Conservation (phyloP, 1,140 invertebrate species). For the Dendrolimus punctatus region DNA sequence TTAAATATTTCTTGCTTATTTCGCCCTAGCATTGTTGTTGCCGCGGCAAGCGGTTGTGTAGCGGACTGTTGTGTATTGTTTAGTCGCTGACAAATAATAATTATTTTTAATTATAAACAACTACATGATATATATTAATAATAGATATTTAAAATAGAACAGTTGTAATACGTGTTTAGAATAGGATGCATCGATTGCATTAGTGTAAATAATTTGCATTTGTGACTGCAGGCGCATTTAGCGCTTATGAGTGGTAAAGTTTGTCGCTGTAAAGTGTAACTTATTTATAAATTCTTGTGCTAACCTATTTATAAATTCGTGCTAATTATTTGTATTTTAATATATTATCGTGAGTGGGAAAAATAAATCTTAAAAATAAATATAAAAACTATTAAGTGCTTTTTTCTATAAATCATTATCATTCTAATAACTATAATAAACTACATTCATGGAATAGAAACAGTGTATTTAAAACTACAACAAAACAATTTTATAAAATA, state of each 20-base stretch:
- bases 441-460: not conserved
- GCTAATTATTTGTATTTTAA: constrained; percentile 20
- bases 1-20: constrained; percentile 75
- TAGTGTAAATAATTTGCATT: constrained; percentile 63
- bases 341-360: constrained; percentile 22
- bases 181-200: constrained; percentile 45
- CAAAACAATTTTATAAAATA: not conserved
- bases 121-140: constrained; percentile 5
- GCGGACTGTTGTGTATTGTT: constrained; percentile 68
- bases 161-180: not conserved
- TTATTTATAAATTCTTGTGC: constrained; percentile 35
- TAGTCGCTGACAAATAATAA: constrained; percentile 55
- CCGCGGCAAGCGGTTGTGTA: constrained; percentile 36
- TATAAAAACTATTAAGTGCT: too few relatives aligned
- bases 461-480: not conserved
- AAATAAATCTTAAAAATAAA: not conserved
- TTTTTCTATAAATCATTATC: too few relatives aligned
- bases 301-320: constrained; percentile 21
- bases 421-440: too few relatives aligned
- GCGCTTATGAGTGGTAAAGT: constrained; percentile 60
- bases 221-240: constrained; percentile 39
- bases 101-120: constrained; percentile 30
- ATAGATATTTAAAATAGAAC: constrained; percentile 10
- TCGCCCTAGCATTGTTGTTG: constrained; percentile 72
- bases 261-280: constrained; percentile 58